These are phyloP conservation scores for Nyctereutes procyonoides DNA, from an alignment of 2,113 vertebrate genomes.

Conservation along the genomic window DNA sequence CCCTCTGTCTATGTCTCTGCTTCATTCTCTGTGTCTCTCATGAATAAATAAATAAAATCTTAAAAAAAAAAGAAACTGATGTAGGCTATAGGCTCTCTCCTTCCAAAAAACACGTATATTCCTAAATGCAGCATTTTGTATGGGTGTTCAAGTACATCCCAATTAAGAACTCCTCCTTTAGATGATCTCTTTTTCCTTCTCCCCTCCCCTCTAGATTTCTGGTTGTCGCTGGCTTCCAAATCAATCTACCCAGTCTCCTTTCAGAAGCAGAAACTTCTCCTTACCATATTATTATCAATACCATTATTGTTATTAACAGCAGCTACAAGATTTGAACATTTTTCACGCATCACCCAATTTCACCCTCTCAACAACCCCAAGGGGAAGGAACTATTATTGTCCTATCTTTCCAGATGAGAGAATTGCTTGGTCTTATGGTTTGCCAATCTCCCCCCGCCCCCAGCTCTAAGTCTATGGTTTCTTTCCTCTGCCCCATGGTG, in stretches of 20 bases:
- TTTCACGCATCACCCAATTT: slow-evolving; percentile 42
- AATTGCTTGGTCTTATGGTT: background rate
- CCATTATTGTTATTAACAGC: background rate
- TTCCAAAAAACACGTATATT: background rate
- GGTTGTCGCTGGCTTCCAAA: background rate
- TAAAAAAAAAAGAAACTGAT: background rate
- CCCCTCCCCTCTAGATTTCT: slow-evolving; percentile 9
- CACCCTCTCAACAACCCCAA: slow-evolving; percentile 50
- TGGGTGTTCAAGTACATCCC: background rate
- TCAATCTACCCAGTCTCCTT: background rate
- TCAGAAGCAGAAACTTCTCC: slow-evolving; percentile 29
- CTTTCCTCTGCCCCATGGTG: background rate
- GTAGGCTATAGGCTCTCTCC: background rate
- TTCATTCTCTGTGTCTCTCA: no score
- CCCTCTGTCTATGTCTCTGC: no score
- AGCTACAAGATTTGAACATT: background rate
- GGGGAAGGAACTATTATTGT: slow-evolving; percentile 74
- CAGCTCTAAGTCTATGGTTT: background rate
- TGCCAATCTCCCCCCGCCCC: background rate
- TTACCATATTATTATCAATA: background rate
- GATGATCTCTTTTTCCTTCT: background rate
- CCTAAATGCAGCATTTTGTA: background rate
- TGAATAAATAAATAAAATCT: no score
- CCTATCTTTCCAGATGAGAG: slow-evolving; percentile 61
- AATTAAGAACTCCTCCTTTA: background rate